Evolutionary conservation across 2,797 vertebrate species (phyloP), one percentile per base, ranked within the genome.

Genomic region (Hyperoplus lanceolatus): DNA sequence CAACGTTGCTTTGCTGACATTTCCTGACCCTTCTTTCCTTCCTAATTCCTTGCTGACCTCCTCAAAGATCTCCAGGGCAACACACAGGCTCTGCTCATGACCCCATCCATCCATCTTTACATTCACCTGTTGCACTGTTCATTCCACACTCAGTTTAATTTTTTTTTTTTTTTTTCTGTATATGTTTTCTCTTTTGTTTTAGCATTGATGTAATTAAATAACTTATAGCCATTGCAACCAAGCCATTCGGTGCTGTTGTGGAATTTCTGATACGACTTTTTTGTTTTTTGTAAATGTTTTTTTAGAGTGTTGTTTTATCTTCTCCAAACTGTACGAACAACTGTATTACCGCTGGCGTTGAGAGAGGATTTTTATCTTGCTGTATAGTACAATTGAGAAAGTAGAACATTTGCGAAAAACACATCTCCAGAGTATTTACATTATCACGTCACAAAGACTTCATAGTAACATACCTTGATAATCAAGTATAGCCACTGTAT

Each of bases 401-500:
- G 77, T 90, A 87, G 90, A 87, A 78, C 68, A 74, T 87, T 76
- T 75, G 65, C 70, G 41, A 29, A 29, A 18, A 29, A 70, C 78
- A 75, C 74, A 82, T 86, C 81, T 71, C 49, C 80, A 81, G 81
- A 83, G 81, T 88, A 87, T 75, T 91, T 80, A 75, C 89, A 73
- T 78, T 76, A 73, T 85, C 72, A 67, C 84, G 74, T 88, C 84
- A 87, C 91, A 78, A 77, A 82, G 82, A 87, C 65, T 86, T 89
- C 85, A 90, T 93, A 88, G 86, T 73, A 92, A 83, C 86, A 54
- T 92, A 90, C 85, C 86, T 88, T 90, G 90, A 94, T 93, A 94
- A 92, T 92, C 89, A 91, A 94, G 74, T 93, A 93, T 94, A 94
- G 88, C 90, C 78, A 91, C 89, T 86, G 80, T 93, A 93, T 90